These are phyloP conservation scores for Chaetura pelagica DNA, from an alignment of 2,113 vertebrate genomes.

Conservation along the genomic window DNA sequence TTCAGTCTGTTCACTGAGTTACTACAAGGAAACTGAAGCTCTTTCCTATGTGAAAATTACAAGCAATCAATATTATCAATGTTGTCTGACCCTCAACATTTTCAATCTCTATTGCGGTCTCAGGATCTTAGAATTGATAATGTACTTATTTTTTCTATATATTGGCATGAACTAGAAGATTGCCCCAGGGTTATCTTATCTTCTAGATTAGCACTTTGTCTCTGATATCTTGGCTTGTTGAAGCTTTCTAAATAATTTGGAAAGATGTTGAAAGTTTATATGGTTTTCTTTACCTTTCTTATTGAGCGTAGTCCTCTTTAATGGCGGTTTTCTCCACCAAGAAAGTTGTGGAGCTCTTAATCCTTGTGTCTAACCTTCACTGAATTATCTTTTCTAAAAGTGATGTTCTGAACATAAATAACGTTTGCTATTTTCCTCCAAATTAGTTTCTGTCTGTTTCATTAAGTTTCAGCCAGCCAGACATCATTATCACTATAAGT, in stretches of 20 bases:
- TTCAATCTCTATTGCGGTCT: not conserved
- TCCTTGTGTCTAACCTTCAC: not conserved
- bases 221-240: not conserved
- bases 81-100: not conserved
- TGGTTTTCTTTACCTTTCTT: not conserved
- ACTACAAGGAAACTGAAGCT: not conserved
- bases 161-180: not conserved
- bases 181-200: not conserved
- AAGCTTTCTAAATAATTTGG: not conserved
- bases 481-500: not conserved
- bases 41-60: not conserved
- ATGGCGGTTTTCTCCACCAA: not conserved
- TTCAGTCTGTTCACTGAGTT: not conserved
- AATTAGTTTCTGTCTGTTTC: not conserved
- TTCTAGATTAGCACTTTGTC: not conserved
- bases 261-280: not conserved
- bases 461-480: not conserved
- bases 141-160: not conserved
- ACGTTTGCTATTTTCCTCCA: not conserved
- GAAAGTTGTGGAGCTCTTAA: not conserved
- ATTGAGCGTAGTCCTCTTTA: not conserved
- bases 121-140: not conserved
- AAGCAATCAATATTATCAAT: not conserved
- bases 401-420: not conserved
- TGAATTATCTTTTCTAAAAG: not conserved